Evolutionary conservation across 2,797 vertebrate species (phyloP).

Genomic region (Sebastes aleutianus): DNA sequence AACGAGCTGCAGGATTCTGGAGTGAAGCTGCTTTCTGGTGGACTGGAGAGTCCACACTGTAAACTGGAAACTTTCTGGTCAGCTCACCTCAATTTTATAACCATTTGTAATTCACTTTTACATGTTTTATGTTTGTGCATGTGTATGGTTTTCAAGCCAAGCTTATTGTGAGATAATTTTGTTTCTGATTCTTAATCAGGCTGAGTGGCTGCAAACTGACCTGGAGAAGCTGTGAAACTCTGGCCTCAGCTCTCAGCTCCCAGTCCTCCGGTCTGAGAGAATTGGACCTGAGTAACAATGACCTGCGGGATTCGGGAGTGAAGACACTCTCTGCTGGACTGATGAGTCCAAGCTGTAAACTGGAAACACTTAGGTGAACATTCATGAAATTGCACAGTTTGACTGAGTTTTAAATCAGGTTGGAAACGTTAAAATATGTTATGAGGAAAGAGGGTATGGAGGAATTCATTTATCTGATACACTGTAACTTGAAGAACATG

Average conservation of each 20-base stretch:
- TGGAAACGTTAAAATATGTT: background rate
- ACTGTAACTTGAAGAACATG: too few species aligned
- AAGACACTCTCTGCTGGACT: background rate
- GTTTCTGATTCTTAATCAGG: background rate
- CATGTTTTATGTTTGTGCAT: background rate
- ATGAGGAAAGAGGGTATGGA: background rate
- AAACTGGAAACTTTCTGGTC: background rate
- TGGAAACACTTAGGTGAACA: constrained; percentile 1
- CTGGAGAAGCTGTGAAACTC: background rate
- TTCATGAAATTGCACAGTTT: background rate
- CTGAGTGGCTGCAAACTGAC: background rate
- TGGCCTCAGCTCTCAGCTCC: background rate
- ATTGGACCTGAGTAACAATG: constrained; percentile 7
- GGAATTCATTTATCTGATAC: too few species aligned
- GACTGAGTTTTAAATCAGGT: too few species aligned
- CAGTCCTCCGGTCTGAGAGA: background rate
- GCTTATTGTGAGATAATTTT: background rate
- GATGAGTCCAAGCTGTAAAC: background rate
- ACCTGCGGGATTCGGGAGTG: constrained; percentile 6
- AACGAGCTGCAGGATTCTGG: background rate
- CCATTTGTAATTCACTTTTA: background rate
- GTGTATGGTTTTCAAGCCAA: background rate
- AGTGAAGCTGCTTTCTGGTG: background rate
- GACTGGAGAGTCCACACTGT: background rate
- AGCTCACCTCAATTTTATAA: background rate